Conservation (phyloP, 2,888 invertebrate genomes). For the Malthinus flaveolus region DNA sequence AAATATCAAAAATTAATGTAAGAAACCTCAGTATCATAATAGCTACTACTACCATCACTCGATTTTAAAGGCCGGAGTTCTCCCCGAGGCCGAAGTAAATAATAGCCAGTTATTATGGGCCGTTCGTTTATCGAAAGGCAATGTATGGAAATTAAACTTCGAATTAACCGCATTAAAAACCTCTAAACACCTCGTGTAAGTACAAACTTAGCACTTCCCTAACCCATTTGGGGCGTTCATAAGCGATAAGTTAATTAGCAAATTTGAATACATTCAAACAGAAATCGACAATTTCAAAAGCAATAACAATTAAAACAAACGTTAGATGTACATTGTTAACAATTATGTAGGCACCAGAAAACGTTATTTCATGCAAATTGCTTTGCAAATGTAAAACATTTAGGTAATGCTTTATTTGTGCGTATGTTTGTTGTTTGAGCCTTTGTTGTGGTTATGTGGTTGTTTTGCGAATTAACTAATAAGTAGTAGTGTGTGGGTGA, state of each 20-base stretch:
- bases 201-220: too few relatives aligned
- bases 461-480: not conserved
- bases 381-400: constrained; percentile 2
- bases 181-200: too few relatives aligned
- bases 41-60: too few relatives aligned
- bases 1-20: too few relatives aligned
- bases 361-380: constrained; percentile 6
- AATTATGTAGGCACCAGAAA: constrained; percentile 8
- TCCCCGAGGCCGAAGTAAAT: too few relatives aligned
- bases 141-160: too few relatives aligned
- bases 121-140: too few relatives aligned
- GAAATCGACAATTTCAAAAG: constrained; percentile 2
- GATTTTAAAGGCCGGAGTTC: too few relatives aligned
- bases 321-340: constrained; percentile 11
- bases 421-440: not conserved
- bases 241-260: not conserved
- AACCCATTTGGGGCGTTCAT: too few relatives aligned
- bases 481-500: not conserved
- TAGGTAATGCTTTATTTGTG: not conserved
- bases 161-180: too few relatives aligned
- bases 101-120: too few relatives aligned
- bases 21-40: too few relatives aligned
- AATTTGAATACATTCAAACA: constrained; percentile 9
- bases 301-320: constrained; percentile 4
- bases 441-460: constrained; percentile 5